phyloP scores from a whole-genome alignment of 2,888 invertebrate species.

The Ectropis crepuscularia region DNA sequence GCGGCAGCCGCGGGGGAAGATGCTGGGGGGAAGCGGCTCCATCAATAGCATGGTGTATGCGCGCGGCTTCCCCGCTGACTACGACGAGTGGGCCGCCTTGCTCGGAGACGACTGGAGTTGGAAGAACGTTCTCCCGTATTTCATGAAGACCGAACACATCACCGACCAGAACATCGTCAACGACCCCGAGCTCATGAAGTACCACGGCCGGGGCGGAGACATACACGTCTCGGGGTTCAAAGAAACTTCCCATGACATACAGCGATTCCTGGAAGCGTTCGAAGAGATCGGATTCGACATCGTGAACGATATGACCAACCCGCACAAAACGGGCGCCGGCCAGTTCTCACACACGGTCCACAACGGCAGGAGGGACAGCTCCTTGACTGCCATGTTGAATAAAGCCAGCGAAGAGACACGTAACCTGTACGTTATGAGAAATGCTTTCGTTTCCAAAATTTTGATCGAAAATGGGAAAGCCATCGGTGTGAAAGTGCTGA shows the following conservation, averaged over 20 bases:
- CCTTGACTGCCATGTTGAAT: slow-evolving; percentile 63
- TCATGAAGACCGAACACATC: slow-evolving; percentile 69
- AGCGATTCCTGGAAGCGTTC: slow-evolving; percentile 62
- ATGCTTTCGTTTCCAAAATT: slow-evolving; percentile 61
- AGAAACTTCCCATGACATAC: slow-evolving; percentile 48
- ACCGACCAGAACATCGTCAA: slow-evolving; percentile 64
- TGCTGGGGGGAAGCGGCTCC: slow-evolving; percentile 73
- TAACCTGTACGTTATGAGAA: slow-evolving; percentile 61
- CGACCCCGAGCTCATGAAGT: slow-evolving; percentile 56
- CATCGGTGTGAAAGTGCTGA: slow-evolving; percentile 55
- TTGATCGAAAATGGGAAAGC: slow-evolving; percentile 57
- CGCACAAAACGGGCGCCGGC: slow-evolving; percentile 64
- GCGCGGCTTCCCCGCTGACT: slow-evolving; percentile 69
- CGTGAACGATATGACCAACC: slow-evolving; percentile 72
- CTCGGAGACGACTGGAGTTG: slow-evolving; percentile 65
- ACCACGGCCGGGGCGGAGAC: slow-evolving; percentile 63
- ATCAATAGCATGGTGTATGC: slow-evolving; percentile 75
- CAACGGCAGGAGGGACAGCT: slow-evolving; percentile 62
- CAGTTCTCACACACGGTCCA: slow-evolving; percentile 69
- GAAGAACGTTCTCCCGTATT: slow-evolving; percentile 64
- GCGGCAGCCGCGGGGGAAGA: slow-evolving; percentile 66
- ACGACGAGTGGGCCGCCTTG: slow-evolving; percentile 65
- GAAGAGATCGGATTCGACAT: slow-evolving; percentile 61
- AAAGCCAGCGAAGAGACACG: slow-evolving; percentile 42
- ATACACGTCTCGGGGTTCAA: slow-evolving; percentile 64